These are phyloP conservation scores for Microctonus hyperodae DNA, from an alignment of 2,888 invertebrate genomes.

Conservation along the genomic window DNA sequence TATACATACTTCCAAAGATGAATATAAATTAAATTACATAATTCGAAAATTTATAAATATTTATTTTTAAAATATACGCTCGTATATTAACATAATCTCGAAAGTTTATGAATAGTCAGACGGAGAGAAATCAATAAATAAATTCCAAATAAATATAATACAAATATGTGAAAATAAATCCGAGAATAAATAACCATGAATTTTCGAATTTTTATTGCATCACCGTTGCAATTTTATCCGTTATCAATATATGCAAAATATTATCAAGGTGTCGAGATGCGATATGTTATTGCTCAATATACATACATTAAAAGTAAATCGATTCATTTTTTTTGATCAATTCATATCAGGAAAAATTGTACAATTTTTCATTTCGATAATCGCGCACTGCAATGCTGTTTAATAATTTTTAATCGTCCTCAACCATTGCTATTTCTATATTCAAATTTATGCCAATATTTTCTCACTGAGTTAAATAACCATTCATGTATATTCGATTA, in stretches of 20 bases:
- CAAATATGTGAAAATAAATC: background rate
- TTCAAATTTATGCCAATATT: no score
- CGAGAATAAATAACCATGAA: background rate
- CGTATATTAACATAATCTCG: background rate
- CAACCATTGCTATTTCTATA: no score
- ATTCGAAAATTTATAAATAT: slow-evolving; percentile 1
- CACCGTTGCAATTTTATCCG: background rate
- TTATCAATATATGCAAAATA: background rate
- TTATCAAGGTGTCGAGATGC: background rate
- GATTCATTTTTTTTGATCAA: slow-evolving; percentile 2
- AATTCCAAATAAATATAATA: background rate
- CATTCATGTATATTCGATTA: background rate
- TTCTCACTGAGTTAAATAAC: no score
- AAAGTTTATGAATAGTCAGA: background rate
- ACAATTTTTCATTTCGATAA: background rate
- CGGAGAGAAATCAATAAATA: background rate
- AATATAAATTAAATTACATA: background rate
- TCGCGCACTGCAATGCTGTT: background rate
- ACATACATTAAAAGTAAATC: background rate
- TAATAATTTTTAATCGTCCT: background rate
- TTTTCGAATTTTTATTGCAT: slow-evolving; percentile 19
- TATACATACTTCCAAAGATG: background rate
- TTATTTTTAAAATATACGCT: background rate
- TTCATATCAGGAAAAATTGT: background rate
- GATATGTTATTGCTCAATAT: slow-evolving; percentile 3